Evolutionary conservation across 2,888 invertebrate species (phyloP).

Genomic region (Athetis lepigone): DNA sequence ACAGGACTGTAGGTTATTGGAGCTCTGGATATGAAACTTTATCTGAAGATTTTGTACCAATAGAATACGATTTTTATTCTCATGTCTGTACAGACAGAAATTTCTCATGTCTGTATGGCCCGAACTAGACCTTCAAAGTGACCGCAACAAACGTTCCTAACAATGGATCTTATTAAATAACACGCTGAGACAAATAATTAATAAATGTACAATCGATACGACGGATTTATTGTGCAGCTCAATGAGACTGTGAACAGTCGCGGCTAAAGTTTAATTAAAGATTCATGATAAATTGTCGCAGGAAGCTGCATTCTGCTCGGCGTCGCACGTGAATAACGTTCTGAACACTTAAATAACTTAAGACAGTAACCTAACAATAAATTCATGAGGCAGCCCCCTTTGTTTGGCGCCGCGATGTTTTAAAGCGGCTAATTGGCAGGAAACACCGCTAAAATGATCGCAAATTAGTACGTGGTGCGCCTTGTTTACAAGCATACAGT

Average conservation of each 20-base stretch:
- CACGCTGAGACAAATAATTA: constrained; percentile 39
- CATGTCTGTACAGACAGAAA: no score
- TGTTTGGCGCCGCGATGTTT: constrained; percentile 81
- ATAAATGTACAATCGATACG: constrained; percentile 63
- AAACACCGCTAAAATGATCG: constrained; percentile 82
- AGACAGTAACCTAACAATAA: constrained; percentile 88
- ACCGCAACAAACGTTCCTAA: constrained; percentile 12
- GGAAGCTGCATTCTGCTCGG: constrained; percentile 87
- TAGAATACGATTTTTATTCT: not conserved
- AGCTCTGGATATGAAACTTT: constrained; percentile 23
- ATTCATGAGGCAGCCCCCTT: constrained; percentile 85
- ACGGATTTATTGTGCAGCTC: constrained; percentile 77
- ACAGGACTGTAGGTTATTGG: constrained; percentile 18
- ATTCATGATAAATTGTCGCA: constrained; percentile 90
- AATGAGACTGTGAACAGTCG: constrained; percentile 84
- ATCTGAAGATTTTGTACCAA: constrained; percentile 11
- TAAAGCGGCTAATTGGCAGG: constrained; percentile 86
- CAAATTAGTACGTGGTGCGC: constrained; percentile 75
- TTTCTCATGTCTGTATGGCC: not conserved
- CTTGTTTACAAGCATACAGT: constrained; percentile 60
- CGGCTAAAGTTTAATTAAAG: constrained; percentile 90
- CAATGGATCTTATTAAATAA: constrained; percentile 40
- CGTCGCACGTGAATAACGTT: constrained; percentile 86
- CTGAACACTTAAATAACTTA: constrained; percentile 88
- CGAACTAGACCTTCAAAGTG: not conserved